These are phyloP conservation scores for Mechanitis mazaeus DNA, from an alignment of 2,888 invertebrate genomes.

Conservation along the genomic window DNA sequence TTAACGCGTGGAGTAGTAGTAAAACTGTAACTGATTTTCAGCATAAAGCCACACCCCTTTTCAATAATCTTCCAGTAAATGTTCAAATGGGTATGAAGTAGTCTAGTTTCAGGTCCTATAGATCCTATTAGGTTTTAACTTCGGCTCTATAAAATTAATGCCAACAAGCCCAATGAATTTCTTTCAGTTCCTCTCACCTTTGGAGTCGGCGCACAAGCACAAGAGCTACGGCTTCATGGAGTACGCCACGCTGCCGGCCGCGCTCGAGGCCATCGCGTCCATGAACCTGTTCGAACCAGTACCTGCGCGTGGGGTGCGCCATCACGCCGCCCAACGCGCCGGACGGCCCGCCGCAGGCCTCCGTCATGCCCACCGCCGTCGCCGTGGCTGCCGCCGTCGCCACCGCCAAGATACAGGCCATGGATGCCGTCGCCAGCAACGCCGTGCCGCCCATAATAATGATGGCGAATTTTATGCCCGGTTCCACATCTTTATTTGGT, in stretches of 20 bases:
- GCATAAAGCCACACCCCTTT: too few species aligned
- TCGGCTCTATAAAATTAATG: too few species aligned
- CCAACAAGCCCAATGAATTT: too few species aligned
- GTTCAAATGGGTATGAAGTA: too few species aligned
- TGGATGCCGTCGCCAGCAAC: constrained; percentile 95
- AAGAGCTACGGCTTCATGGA: constrained; percentile 99
- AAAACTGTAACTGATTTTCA: too few species aligned
- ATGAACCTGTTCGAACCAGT: constrained; percentile 99
- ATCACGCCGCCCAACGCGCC: constrained; percentile 98
- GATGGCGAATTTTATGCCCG: too few species aligned
- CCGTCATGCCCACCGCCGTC: constrained; percentile 85
- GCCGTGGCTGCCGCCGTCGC: constrained; percentile 82
- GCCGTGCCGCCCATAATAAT: constrained; percentile 69
- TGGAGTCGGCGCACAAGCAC: constrained; percentile 88
- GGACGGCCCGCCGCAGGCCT: constrained; percentile 85
- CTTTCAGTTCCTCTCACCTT: too few species aligned
- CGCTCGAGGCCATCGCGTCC: constrained; percentile 96
- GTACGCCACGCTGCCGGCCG: constrained; percentile 90
- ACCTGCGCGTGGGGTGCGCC: constrained; percentile 87
- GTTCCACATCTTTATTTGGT: too few species aligned
- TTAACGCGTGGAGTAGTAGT: too few species aligned
- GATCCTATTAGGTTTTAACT: too few species aligned
- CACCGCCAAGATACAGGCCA: constrained; percentile 96
- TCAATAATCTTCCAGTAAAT: too few species aligned
- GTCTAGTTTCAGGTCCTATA: too few species aligned